phyloP scores from a whole-genome alignment of 2,797 vertebrate species.

The Rhinella marina region DNA sequence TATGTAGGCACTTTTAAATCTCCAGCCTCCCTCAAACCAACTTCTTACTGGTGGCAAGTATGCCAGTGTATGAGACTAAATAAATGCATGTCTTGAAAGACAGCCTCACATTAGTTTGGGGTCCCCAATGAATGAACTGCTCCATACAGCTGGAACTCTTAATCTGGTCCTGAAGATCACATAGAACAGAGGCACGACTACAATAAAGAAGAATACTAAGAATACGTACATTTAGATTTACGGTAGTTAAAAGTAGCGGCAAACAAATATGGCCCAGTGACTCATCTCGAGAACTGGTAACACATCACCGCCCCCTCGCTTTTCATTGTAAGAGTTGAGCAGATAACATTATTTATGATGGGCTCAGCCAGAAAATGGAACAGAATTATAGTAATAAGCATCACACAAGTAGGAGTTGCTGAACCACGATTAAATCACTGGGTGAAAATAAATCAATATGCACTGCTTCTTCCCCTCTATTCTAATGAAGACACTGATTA shows the following conservation, averaged over 20 bases:
- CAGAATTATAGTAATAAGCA: slow-evolving; percentile 39
- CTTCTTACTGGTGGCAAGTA: no score
- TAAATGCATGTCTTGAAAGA: no score
- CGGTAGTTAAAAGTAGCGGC: slow-evolving; percentile 9
- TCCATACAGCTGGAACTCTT: no score
- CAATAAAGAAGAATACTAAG: background rate
- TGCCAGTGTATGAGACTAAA: no score
- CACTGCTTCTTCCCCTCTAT: background rate
- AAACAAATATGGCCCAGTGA: slow-evolving; percentile 30
- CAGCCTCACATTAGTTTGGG: no score
- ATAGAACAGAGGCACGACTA: background rate
- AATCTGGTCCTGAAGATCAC: background rate
- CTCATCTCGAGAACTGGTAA: slow-evolving; percentile 26
- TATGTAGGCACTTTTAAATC: no score
- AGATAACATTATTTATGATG: slow-evolving; percentile 48
- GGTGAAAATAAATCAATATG: slow-evolving; percentile 20
- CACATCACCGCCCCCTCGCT: slow-evolving; percentile 38
- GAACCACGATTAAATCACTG: slow-evolving; percentile 37
- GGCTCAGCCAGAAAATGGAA: slow-evolving; percentile 22
- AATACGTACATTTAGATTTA: background rate
- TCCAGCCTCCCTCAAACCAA: no score
- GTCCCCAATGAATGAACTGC: no score
- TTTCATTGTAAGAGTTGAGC: slow-evolving; percentile 27
- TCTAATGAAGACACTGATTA: background rate
- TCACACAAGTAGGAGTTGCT: slow-evolving; percentile 41